Evolutionary conservation across 2,113 vertebrate genomes (phyloP).

Genomic region (Gallinago paraguaiae): DNA sequence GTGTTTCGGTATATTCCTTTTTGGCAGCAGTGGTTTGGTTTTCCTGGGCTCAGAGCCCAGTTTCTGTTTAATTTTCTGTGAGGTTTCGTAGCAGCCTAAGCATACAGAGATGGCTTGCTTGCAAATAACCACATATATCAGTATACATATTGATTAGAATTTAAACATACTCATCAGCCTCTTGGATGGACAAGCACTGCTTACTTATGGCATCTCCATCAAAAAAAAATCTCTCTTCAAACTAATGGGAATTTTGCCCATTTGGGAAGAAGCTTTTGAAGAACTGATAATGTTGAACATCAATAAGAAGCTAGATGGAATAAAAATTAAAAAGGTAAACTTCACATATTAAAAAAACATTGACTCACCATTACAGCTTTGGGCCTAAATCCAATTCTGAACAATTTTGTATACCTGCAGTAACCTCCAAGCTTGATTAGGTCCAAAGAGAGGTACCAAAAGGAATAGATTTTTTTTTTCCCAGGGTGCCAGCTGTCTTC

Average conservation of each 20-base stretch:
- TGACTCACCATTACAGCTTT: neutral
- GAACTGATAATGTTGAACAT: neutral
- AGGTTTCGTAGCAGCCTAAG: constrained; percentile 33
- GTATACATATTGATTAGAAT: neutral
- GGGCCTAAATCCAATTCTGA: neutral
- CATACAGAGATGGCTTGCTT: neutral
- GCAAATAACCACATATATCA: neutral
- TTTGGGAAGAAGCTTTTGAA: neutral
- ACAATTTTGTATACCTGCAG: neutral
- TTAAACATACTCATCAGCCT: neutral
- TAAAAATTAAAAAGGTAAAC: neutral
- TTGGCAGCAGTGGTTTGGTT: constrained; percentile 7
- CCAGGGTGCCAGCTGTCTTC: neutral
- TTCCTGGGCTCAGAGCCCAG: constrained; percentile 60
- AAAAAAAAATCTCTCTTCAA: neutral
- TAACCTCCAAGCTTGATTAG: neutral
- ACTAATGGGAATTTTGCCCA: neutral
- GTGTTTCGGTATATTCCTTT: constrained; percentile 11
- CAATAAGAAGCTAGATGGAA: neutral
- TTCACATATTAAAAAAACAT: neutral
- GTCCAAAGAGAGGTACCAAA: neutral
- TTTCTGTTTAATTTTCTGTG: constrained; percentile 64
- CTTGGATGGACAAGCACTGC: neutral
- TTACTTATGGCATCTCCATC: neutral
- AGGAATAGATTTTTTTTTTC: neutral